Percentiles rank a stretch among this genome's conserved stretches.
phyloP scores from a whole-genome alignment of 2,888 invertebrate genomes.

The Opisthograptis luteolata region DNA sequence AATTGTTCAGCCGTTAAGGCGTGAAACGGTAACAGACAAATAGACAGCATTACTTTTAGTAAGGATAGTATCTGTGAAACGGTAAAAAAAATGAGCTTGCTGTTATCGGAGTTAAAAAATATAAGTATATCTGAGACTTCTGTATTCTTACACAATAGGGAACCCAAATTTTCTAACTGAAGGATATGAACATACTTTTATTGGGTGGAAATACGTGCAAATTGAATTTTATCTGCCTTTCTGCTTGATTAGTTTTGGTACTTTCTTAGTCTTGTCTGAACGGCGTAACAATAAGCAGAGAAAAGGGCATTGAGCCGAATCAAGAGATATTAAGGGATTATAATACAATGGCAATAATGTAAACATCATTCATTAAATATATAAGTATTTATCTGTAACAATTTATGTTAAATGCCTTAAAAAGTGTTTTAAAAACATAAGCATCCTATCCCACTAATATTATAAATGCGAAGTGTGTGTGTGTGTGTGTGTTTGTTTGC shows the following conservation, averaged over 20 bases:
- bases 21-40: no score
- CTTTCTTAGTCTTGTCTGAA: not conserved
- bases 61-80: not conserved
- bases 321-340: not conserved
- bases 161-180: not conserved
- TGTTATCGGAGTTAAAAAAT: slow-evolving; percentile 6
- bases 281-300: not conserved
- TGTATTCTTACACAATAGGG: not conserved
- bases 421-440: no score
- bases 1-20: no score
- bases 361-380: no score
- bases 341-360: no score
- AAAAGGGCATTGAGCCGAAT: no score
- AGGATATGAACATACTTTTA: not conserved
- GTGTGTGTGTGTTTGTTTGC: no score
- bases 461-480: no score
- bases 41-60: no score
- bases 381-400: no score
- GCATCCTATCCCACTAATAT: no score
- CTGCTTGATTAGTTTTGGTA: not conserved
- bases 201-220: not conserved
- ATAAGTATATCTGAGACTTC: not conserved
- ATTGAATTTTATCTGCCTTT: not conserved
- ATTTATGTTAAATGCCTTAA: no score
- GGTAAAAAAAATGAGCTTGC: not conserved